phyloP scores from a whole-genome alignment of 2,797 vertebrate genomes.

The Hyperoplus lanceolatus region DNA sequence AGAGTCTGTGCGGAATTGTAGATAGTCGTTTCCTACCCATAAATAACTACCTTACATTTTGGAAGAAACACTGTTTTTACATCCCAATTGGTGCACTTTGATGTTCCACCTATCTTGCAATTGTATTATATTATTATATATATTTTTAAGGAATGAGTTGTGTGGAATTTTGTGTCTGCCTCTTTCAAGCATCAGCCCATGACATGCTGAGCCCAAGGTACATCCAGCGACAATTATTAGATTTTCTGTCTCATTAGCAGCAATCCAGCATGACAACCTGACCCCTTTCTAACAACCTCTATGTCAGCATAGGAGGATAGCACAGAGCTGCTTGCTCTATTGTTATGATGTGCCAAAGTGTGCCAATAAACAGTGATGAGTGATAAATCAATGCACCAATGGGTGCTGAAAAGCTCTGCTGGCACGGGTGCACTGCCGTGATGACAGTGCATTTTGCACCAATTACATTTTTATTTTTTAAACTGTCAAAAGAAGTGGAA shows the following conservation, averaged over 20 bases:
- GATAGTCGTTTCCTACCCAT: neutral
- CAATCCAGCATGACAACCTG: constrained; percentile 15
- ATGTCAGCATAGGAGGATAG: constrained; percentile 15
- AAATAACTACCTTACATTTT: neutral
- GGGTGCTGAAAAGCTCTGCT: neutral
- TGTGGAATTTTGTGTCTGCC: constrained; percentile 6
- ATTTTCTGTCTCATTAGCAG: constrained; percentile 50
- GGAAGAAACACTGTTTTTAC: constrained; percentile 2
- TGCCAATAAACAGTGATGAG: constrained; percentile 5
- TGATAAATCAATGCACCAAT: constrained; percentile 1
- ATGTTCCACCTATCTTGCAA: constrained; percentile 12
- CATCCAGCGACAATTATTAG: constrained; percentile 26
- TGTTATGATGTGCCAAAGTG: constrained; percentile 11
- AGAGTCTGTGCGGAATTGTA: neutral
- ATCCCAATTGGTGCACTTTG: neutral
- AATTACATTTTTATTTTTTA: constrained; percentile 18
- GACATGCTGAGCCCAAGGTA: constrained; percentile 15
- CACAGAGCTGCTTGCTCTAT: neutral
- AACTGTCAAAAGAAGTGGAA: constrained; percentile 20
- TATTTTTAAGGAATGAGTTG: constrained; percentile 17
- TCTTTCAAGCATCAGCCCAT: constrained; percentile 2
- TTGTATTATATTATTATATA: neutral
- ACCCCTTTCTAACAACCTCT: constrained; percentile 15
- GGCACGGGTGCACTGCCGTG: neutral
- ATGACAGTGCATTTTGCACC: constrained; percentile 20